These are phyloP conservation scores for Sinonovacula constricta DNA, from an alignment of 1,140 invertebrate genomes.

Conservation along the genomic window DNA sequence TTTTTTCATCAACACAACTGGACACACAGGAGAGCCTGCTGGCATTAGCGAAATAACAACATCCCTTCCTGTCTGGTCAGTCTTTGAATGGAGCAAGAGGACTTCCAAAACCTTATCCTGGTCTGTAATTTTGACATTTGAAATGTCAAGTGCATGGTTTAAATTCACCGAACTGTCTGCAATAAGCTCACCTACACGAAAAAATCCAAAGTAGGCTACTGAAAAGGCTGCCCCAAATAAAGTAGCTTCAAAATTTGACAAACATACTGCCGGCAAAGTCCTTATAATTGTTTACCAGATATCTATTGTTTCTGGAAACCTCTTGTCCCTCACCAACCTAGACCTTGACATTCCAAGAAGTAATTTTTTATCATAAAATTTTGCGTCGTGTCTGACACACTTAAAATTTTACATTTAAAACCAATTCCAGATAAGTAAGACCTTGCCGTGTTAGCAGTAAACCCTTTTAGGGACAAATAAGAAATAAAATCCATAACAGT, in stretches of 20 bases:
- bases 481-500: neutral
- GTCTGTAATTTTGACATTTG: too few relatives aligned
- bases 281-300: neutral
- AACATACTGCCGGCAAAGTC: neutral
- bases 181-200: too few relatives aligned
- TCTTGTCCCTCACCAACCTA: neutral
- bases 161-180: too few relatives aligned
- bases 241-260: neutral
- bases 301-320: neutral
- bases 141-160: too few relatives aligned
- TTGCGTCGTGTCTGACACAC: neutral
- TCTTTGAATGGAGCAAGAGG: too few relatives aligned
- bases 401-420: neutral
- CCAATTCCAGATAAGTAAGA: constrained; percentile 1
- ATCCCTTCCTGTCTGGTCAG: too few relatives aligned
- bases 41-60: too few relatives aligned
- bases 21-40: neutral
- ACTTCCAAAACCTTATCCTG: too few relatives aligned
- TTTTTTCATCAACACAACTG: neutral
- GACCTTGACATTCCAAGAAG: neutral
- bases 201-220: too few relatives aligned
- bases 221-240: neutral
- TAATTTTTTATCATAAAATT: neutral
- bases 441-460: neutral
- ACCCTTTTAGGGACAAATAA: neutral